phyloP scores from a whole-genome alignment of 2,797 vertebrate species.

The Falco columbarius region DNA sequence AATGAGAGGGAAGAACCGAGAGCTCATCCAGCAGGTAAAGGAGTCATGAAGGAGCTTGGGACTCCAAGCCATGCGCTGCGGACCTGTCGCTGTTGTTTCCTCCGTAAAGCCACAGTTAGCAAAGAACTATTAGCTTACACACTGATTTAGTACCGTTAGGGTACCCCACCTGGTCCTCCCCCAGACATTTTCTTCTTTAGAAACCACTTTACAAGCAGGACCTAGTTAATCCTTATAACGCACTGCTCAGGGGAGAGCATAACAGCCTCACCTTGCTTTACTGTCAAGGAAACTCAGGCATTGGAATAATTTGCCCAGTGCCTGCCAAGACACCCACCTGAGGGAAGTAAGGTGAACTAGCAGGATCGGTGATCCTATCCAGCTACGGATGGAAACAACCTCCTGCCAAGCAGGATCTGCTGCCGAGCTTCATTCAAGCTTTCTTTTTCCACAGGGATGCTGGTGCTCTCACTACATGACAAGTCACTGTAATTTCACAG shows the following conservation, averaged over 20 bases:
- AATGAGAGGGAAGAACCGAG: not conserved
- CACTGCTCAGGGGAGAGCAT: not conserved
- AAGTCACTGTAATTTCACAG: constrained; percentile 13
- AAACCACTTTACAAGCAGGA: not conserved
- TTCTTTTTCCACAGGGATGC: not conserved
- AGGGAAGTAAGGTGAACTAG: not conserved
- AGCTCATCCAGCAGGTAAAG: not conserved
- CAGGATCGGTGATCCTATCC: not conserved
- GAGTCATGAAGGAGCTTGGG: not conserved
- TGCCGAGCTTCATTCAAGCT: not conserved
- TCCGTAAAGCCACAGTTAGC: not conserved
- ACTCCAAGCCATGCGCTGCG: not conserved
- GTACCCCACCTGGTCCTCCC: not conserved
- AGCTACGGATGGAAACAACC: not conserved
- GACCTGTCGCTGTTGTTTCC: not conserved
- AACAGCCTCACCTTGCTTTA: not conserved
- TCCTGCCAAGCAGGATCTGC: not conserved
- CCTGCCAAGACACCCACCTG: not conserved
- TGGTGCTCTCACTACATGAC: not conserved
- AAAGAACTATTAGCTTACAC: not conserved
- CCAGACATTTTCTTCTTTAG: not conserved
- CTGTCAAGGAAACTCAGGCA: not conserved
- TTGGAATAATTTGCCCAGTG: not conserved
- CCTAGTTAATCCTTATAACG: not conserved
- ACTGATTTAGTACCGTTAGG: not conserved